Base-by-base conservation (phyloP, 2,797 vertebrate species). In the Corythornis leucogaster region DNA sequence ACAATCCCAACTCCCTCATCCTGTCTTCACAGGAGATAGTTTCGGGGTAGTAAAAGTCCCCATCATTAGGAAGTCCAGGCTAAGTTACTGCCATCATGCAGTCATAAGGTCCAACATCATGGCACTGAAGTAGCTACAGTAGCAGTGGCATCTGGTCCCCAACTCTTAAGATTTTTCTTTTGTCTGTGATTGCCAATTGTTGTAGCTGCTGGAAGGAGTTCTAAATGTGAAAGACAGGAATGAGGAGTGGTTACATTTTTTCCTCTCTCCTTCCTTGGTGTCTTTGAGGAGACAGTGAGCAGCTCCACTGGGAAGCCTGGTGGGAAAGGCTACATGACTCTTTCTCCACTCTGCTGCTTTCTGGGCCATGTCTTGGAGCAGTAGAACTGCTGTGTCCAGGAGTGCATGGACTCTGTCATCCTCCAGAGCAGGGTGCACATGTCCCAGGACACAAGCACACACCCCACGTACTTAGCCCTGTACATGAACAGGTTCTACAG, bases 181-280 rank as follows among this genome's bases (percentile, higher is more conserved):
- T 74, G n/a, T 68, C 30, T 85, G 28, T 70, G 30, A 51, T 35
- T 75, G 24, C 40, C 51, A 17, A 30, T 66, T 31, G 11, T 30
- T 69, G 59, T 91, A 48, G 48, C 45, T 85, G 48, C 69, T 78
- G 31, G 3, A 68, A 15, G 48, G 61, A 74, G 38, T 70, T 85
- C 28, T 54, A 3, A n/a, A 31, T 45, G 9, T 6, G 7, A 80
- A 64, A 14, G 22, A 31, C 55, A n/a, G 20, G 28, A 26, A 50
- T 1, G 4, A 45, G 45, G 19, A 54, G 8, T 18, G n/a, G 15
- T 24, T 35, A 4, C 4, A 0, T 21, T 70, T 66, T 2, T 33
- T 33, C 8, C 13, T 43, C 12, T 81, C 8, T 50, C 43, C 13
- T 74, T 84, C 25, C 17, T 33, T 69, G 22, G 2, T 38, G 18